These are phyloP conservation scores for Pteronotus mesoamericanus DNA, from an alignment of 2,797 vertebrate species.

Conservation along the genomic window DNA sequence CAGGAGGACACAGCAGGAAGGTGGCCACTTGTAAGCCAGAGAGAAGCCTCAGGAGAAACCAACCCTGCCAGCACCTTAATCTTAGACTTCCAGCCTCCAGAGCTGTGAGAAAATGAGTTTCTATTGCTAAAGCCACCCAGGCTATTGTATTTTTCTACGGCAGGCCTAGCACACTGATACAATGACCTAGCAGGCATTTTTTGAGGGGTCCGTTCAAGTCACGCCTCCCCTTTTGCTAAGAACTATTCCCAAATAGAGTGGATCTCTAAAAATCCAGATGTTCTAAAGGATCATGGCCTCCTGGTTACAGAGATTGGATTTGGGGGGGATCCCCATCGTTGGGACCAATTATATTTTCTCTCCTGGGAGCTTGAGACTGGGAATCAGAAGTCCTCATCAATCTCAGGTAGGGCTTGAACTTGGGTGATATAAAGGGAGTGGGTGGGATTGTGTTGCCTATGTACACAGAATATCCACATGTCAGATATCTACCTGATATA, in stretches of 20 bases:
- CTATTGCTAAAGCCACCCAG: background rate
- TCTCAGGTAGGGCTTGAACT: background rate
- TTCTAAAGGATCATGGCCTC: background rate
- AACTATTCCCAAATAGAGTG: background rate
- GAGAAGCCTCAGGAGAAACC: background rate
- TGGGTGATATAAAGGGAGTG: background rate
- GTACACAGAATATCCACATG: background rate
- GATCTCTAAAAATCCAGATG: background rate
- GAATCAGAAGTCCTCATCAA: background rate
- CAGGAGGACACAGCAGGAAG: background rate
- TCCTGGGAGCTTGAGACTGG: background rate
- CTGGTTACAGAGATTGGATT: background rate
- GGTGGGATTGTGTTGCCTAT: background rate
- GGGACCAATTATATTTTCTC: background rate
- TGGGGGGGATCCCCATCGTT: background rate
- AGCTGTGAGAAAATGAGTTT: background rate
- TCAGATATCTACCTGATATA: background rate
- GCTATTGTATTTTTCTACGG: background rate
- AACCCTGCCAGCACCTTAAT: background rate
- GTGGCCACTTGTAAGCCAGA: background rate
- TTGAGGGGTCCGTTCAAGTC: background rate
- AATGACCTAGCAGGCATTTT: background rate
- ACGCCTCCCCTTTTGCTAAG: background rate
- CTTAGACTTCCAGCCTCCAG: background rate
- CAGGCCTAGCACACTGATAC: background rate